These are phyloP conservation scores for Acinonyx jubatus DNA, from an alignment of 2,113 vertebrate genomes.

Conservation along the genomic window DNA sequence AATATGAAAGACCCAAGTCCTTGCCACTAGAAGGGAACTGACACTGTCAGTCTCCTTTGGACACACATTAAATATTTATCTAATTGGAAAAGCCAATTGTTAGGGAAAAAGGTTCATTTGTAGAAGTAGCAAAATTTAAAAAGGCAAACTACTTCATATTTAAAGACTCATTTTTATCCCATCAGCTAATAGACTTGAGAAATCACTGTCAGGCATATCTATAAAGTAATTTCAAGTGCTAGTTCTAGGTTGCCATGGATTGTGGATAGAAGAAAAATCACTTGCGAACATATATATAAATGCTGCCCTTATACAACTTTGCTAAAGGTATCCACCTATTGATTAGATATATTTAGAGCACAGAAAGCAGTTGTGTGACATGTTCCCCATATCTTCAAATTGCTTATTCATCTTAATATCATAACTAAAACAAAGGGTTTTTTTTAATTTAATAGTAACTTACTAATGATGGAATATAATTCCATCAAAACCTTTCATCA, in stretches of 20 bases:
- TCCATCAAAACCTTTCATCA: background rate
- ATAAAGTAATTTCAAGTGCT: background rate
- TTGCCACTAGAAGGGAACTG: background rate
- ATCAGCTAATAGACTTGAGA: background rate
- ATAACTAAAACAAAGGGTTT: background rate
- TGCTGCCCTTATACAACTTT: background rate
- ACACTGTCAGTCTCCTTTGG: background rate
- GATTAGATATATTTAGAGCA: background rate
- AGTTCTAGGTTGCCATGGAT: background rate
- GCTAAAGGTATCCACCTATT: background rate
- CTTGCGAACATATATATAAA: background rate
- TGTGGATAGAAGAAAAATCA: background rate
- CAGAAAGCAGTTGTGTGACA: background rate
- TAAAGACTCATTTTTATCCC: background rate
- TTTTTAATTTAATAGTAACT: background rate
- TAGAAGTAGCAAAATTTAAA: background rate
- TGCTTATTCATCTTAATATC: background rate
- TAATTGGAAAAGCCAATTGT: background rate
- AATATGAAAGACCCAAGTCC: background rate
- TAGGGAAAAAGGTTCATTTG: background rate
- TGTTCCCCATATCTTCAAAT: background rate
- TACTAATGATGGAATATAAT: background rate
- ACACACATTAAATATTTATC: constrained; percentile 32
- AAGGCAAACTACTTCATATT: constrained; percentile 7
- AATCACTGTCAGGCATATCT: background rate